phyloP scores from a whole-genome alignment of 2,888 invertebrate genomes.

The Cyclophora punctaria region DNA sequence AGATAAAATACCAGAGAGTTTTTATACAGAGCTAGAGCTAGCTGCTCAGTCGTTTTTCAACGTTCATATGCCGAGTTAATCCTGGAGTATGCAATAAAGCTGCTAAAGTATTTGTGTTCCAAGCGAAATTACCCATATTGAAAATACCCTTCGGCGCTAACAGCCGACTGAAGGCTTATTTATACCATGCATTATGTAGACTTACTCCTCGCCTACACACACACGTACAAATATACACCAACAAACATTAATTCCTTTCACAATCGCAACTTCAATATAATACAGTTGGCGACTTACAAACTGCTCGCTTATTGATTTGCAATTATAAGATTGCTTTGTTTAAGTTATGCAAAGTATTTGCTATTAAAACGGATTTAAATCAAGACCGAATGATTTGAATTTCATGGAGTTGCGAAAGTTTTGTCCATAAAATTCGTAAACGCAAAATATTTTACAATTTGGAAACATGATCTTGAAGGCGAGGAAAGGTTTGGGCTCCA shows the following conservation, averaged over 20 bases:
- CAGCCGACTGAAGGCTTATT: conserved; percentile 65
- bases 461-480: conserved; percentile 38
- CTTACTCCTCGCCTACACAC: conserved; percentile 28
- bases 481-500: conserved; percentile 51
- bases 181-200: conserved; percentile 51
- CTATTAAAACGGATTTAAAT: conserved; percentile 39
- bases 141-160: conserved; percentile 70
- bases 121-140: conserved; percentile 73
- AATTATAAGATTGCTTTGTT: conserved; percentile 47
- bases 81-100: conserved; percentile 71
- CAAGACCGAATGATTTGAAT: conserved; percentile 29
- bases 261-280: conserved; percentile 41
- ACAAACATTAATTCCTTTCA: conserved; percentile 35
- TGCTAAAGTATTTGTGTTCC: conserved; percentile 70
- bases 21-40: conserved; percentile 54
- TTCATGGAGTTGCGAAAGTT: conserved; percentile 28
- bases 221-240: conserved; percentile 37
- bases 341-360: conserved; percentile 48
- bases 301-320: conserved; percentile 47
- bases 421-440: conserved; percentile 25
- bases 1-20: conserved; percentile 69
- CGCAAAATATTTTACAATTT: conserved; percentile 30
- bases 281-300: conserved; percentile 39
- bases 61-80: conserved; percentile 70
- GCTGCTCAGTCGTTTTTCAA: conserved; percentile 60